These are phyloP conservation scores for Aphis gossypii DNA, from an alignment of 1,140 invertebrate genomes.

Conservation along the genomic window DNA sequence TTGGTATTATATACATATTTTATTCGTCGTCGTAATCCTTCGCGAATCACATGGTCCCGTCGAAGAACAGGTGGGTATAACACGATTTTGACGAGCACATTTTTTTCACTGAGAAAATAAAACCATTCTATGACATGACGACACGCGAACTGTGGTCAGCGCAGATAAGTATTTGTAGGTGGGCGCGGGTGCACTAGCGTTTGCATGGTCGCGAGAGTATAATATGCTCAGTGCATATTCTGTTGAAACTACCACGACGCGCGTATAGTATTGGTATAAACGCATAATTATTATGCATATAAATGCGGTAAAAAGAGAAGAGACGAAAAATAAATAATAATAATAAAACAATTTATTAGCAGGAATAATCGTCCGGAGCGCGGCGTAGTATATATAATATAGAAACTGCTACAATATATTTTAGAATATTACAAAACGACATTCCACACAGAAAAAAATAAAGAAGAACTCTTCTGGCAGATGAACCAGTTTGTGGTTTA, in stretches of 20 bases:
- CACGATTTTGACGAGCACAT: neutral
- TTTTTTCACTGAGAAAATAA: neutral
- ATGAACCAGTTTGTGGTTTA: constrained; percentile 57
- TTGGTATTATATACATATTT: no score
- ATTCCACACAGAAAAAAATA: constrained; percentile 27
- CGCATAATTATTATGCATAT: neutral
- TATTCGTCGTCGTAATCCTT: no score
- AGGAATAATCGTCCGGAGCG: constrained; percentile 3
- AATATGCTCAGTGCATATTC: neutral
- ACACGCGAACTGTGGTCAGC: neutral
- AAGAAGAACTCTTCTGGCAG: constrained; percentile 43
- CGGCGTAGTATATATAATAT: neutral
- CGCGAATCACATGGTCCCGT: no score
- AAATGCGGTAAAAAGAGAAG: neutral
- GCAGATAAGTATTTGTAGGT: neutral
- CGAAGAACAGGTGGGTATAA: no score
- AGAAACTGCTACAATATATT: constrained; percentile 44
- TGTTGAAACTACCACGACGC: neutral
- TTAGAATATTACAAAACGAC: constrained; percentile 54
- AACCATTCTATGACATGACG: neutral
- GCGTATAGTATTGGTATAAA: neutral
- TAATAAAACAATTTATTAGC: constrained; percentile 34
- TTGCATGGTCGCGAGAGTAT: neutral
- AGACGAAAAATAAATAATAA: neutral
- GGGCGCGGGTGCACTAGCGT: neutral